Percentiles rank a stretch among this genome's conserved stretches.
phyloP scores from a whole-genome alignment of 2,113 vertebrate genomes.

The Ornithorhynchus anatinus region DNA sequence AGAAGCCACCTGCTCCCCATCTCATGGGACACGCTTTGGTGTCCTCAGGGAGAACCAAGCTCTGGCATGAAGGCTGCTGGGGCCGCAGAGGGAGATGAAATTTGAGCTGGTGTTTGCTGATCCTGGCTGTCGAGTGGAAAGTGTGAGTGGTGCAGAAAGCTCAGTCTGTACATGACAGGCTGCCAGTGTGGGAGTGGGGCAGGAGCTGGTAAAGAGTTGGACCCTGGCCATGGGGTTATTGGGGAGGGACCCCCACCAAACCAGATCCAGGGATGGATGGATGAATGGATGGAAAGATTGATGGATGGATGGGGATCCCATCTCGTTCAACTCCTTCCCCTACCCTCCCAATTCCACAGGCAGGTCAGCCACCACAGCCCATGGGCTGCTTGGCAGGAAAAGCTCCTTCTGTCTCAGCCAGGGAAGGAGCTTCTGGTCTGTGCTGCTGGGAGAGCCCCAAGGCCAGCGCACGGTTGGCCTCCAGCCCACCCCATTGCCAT shows the following conservation, averaged over 20 bases:
- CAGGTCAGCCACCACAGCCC: constrained; percentile 49
- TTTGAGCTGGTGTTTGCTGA: constrained; percentile 70
- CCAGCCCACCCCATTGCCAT: constrained; percentile 41
- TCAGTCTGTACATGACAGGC: constrained; percentile 57
- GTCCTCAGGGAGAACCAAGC: no score
- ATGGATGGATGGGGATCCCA: no score
- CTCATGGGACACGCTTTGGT: no score
- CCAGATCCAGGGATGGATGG: constrained; percentile 70
- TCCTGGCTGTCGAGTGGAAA: constrained; percentile 73
- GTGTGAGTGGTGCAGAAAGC: constrained; percentile 73
- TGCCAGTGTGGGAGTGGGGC: constrained; percentile 22
- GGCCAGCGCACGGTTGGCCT: constrained; percentile 33
- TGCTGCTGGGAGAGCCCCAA: constrained; percentile 29
- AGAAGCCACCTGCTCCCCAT: no score
- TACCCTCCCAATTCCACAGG: constrained; percentile 70
- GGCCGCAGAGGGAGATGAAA: constrained; percentile 19
- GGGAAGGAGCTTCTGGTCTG: constrained; percentile 50
- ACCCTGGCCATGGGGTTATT: constrained; percentile 26
- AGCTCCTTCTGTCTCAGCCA: constrained; percentile 48
- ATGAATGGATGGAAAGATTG: no score
- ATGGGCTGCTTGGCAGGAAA: constrained; percentile 42
- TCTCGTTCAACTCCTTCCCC: no score
- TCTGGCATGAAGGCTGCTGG: constrained; percentile 1
- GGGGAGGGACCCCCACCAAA: constrained; percentile 51
- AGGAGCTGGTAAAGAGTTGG: constrained; percentile 7